These are phyloP conservation scores for Sphecodes monilicornis DNA, from an alignment of 2,888 invertebrate species.

Conservation along the genomic window DNA sequence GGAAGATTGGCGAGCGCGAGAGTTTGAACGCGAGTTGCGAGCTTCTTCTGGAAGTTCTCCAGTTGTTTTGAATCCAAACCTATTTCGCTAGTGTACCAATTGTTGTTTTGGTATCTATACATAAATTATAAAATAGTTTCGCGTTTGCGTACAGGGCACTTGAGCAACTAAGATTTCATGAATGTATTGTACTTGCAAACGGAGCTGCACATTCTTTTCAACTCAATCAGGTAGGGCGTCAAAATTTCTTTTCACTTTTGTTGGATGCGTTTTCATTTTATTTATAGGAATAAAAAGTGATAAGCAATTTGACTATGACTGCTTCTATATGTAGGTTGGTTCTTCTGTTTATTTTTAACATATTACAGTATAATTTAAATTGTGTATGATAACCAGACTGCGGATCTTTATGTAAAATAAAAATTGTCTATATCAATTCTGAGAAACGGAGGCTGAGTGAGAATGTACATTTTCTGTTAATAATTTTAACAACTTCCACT, in stretches of 20 bases:
- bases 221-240: too few species aligned
- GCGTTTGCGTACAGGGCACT: neutral
- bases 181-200: neutral
- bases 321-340: too few species aligned
- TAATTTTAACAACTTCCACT: too few species aligned
- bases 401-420: too few species aligned
- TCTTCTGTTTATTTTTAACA: too few species aligned
- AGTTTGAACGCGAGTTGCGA: neutral
- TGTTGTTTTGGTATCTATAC: neutral
- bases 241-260: neutral
- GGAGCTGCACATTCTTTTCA: neutral
- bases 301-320: too few species aligned
- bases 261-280: neutral
- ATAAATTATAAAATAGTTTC: neutral
- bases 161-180: neutral
- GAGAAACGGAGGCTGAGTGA: too few species aligned
- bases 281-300: neutral
- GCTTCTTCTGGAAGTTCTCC: neutral
- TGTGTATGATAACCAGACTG: too few species aligned
- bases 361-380: neutral
- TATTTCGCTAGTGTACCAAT: neutral
- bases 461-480: too few species aligned
- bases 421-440: too few species aligned
- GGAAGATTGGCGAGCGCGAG: neutral
- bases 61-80: neutral